A percentile compares a stretch with the other conserved stretches of the same genome.
Evolutionary conservation across 2,888 invertebrate species (phyloP).

Genomic region (Crepidodera aurea): DNA sequence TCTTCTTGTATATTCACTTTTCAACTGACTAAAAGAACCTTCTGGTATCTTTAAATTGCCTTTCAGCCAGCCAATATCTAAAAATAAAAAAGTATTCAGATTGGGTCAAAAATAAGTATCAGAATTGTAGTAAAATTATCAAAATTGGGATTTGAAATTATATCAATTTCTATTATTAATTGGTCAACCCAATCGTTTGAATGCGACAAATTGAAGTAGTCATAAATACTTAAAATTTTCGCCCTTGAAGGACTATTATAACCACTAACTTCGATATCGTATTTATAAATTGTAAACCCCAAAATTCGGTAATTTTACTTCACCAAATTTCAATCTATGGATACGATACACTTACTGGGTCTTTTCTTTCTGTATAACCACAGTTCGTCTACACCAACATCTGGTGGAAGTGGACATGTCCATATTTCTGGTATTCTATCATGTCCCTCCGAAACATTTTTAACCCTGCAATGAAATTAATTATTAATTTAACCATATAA

Average conservation of each 20-base stretch:
- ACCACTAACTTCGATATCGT: too few species aligned
- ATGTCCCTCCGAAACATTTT: slow-evolving; percentile 11
- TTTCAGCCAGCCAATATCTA: slow-evolving; percentile 36
- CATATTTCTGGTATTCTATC: slow-evolving; percentile 30
- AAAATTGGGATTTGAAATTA: too few species aligned
- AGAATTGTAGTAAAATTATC: background rate
- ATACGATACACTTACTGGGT: slow-evolving; percentile 50
- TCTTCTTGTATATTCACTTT: slow-evolving; percentile 57
- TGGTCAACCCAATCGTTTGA: too few species aligned
- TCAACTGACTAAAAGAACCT: slow-evolving; percentile 56
- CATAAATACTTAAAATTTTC: too few species aligned
- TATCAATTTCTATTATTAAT: too few species aligned
- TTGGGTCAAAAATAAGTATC: too few species aligned
- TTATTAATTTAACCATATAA: background rate
- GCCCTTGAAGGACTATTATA: too few species aligned
- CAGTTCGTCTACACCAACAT: slow-evolving; percentile 65
- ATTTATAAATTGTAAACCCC: too few species aligned
- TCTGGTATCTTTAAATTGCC: slow-evolving; percentile 56
- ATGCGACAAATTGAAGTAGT: too few species aligned
- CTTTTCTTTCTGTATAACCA: slow-evolving; percentile 63
- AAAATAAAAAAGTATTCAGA: slow-evolving; percentile 18
- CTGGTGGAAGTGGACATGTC: slow-evolving; percentile 59
- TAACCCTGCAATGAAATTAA: slow-evolving; percentile 17
- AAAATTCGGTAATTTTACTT: too few species aligned
- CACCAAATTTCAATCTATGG: too few species aligned